Percentiles rank a stretch among this genome's conserved stretches.
Conservation (phyloP, 2,797 vertebrate genomes). For the Myotis findleyi region DNA sequence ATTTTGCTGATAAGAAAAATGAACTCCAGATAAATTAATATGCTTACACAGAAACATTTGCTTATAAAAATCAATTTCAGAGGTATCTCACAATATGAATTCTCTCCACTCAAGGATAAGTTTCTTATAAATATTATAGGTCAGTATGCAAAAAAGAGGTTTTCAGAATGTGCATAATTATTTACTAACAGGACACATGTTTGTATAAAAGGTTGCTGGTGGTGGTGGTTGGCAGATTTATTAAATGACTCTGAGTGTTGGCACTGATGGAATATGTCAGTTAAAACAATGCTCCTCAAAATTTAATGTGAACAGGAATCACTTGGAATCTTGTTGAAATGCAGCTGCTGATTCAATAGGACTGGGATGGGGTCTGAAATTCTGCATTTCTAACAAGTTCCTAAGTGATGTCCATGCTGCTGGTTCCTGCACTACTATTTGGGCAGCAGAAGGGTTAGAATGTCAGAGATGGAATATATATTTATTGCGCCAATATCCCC, state of each 20-base stretch:
- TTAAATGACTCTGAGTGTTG: not conserved
- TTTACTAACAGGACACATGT: not conserved
- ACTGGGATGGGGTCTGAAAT: not conserved
- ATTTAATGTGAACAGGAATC: not conserved
- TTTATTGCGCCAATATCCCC: not conserved
- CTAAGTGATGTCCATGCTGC: not conserved
- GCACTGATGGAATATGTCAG: not conserved
- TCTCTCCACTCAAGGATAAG: not conserved
- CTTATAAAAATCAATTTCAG: slow-evolving; percentile 2
- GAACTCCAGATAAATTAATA: not conserved
- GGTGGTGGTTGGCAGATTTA: not conserved
- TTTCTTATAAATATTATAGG: slow-evolving; percentile 26
- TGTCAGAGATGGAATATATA: not conserved
- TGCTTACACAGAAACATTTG: not conserved
- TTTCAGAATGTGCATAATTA: not conserved
- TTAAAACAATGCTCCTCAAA: slow-evolving; percentile 28
- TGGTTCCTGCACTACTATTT: not conserved
- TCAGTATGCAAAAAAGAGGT: not conserved
- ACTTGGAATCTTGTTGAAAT: not conserved
- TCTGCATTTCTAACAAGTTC: not conserved
- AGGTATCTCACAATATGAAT: not conserved
- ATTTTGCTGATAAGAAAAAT: not conserved
- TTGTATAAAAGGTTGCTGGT: not conserved
- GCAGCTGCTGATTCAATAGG: not conserved
- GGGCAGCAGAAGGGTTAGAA: not conserved